Evolutionary conservation across 2,113 vertebrate genomes (phyloP).

Genomic region (Calonectris borealis): DNA sequence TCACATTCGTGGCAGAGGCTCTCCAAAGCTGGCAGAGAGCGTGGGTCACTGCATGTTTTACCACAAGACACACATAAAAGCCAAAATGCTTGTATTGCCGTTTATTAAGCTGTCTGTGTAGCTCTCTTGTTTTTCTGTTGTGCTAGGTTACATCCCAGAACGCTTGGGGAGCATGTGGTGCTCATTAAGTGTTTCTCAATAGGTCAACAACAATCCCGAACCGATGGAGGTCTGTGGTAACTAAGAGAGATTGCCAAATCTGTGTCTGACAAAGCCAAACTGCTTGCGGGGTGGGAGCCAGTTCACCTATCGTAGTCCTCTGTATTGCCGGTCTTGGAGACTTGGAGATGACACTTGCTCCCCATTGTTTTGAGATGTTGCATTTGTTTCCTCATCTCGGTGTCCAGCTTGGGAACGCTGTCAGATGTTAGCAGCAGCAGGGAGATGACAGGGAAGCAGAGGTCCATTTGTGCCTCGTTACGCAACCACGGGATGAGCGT

Average conservation of each 20-base stretch:
- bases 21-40: neutral
- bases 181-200: slow-evolving; percentile 58
- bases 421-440: neutral
- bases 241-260: neutral
- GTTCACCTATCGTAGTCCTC: neutral
- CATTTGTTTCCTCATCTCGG: neutral
- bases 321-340: neutral
- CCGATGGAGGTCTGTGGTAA: neutral
- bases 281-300: neutral
- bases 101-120: neutral
- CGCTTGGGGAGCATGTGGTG: slow-evolving; percentile 34
- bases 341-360: neutral
- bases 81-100: neutral
- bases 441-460: neutral
- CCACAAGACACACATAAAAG: neutral
- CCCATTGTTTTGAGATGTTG: neutral
- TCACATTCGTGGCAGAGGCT: neutral
- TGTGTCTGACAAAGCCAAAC: neutral
- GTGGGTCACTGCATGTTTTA: neutral
- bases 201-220: neutral
- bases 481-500: neutral
- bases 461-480: neutral
- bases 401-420: neutral
- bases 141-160: neutral
- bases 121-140: neutral